A percentile compares a stretch with the other conserved stretches of the same genome.
Evolutionary conservation across 2,797 vertebrate genomes (phyloP).

Genomic region (Sebastes cheni): DNA sequence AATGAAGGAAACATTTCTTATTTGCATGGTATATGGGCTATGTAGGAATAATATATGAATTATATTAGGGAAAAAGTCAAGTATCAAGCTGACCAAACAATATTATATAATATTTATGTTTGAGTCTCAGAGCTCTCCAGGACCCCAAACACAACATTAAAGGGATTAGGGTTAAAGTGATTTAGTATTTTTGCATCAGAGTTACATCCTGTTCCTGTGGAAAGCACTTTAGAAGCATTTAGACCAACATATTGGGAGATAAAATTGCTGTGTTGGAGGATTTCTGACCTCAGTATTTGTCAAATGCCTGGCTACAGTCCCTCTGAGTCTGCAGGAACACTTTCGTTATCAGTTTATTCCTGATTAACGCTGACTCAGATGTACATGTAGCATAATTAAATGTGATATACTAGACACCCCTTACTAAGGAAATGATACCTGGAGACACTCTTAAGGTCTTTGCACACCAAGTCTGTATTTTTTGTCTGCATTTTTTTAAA

Average conservation of each 20-base stretch:
- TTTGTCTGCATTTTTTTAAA: too few relatives aligned
- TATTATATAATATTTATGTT: neutral
- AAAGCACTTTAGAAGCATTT: neutral
- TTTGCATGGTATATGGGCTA: neutral
- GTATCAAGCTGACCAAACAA: neutral
- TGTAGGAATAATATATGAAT: neutral
- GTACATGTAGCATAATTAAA: too few relatives aligned
- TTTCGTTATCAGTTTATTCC: neutral
- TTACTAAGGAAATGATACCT: too few relatives aligned
- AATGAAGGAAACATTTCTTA: neutral
- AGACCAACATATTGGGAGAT: neutral
- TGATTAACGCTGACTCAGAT: neutral
- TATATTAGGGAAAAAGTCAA: neutral
- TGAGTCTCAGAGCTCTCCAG: neutral
- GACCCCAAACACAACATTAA: neutral
- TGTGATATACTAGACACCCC: too few relatives aligned
- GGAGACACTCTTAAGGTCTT: too few relatives aligned
- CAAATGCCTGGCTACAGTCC: neutral
- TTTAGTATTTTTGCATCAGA: too few relatives aligned
- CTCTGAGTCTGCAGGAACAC: neutral
- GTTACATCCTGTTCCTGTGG: too few relatives aligned
- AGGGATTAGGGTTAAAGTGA: neutral
- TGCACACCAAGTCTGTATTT: too few relatives aligned
- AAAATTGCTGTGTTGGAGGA: neutral
- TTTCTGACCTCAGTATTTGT: neutral